These are phyloP conservation scores for Falco novaeseelandiae DNA, from an alignment of 2,797 vertebrate genomes.

Conservation along the genomic window DNA sequence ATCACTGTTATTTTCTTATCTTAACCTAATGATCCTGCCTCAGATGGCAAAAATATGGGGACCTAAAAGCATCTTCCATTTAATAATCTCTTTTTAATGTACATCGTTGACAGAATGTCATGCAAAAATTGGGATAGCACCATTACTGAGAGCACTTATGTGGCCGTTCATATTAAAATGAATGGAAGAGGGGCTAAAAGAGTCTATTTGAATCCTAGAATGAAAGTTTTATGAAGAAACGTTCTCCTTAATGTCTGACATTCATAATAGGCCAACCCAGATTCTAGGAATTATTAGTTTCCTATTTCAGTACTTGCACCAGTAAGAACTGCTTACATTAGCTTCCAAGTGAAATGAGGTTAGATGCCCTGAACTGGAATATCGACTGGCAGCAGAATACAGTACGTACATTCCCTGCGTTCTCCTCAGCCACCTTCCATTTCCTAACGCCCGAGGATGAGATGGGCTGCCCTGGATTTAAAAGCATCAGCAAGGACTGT, in stretches of 20 bases:
- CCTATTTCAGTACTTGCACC: conserved; percentile 38
- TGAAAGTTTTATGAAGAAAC: conserved; percentile 19
- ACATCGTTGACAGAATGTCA: conserved; percentile 47
- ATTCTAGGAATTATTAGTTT: conserved; percentile 57
- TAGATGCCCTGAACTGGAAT: conserved; percentile 2
- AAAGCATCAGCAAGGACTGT: background rate
- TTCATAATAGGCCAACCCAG: conserved; percentile 8
- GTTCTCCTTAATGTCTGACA: conserved; percentile 28
- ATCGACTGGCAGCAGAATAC: background rate
- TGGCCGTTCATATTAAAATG: conserved; percentile 34
- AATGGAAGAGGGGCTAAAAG: conserved; percentile 7
- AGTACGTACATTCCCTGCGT: background rate
- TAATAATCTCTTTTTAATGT: conserved; percentile 60
- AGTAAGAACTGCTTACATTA: conserved; percentile 57
- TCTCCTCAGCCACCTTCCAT: background rate
- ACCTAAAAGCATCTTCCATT: conserved; percentile 60
- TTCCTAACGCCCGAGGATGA: background rate
- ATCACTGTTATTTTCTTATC: conserved; percentile 68
- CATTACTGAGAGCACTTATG: conserved; percentile 51
- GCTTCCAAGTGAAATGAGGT: conserved; percentile 45
- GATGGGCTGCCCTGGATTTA: background rate
- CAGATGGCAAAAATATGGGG: conserved; percentile 39
- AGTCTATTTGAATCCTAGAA: conserved; percentile 31
- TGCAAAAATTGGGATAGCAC: conserved; percentile 13
- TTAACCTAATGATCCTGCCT: conserved; percentile 66